phyloP scores from a whole-genome alignment of 30 jellyfish, hydroid and myxozoan species.

The Cassiopea andromeda region DNA sequence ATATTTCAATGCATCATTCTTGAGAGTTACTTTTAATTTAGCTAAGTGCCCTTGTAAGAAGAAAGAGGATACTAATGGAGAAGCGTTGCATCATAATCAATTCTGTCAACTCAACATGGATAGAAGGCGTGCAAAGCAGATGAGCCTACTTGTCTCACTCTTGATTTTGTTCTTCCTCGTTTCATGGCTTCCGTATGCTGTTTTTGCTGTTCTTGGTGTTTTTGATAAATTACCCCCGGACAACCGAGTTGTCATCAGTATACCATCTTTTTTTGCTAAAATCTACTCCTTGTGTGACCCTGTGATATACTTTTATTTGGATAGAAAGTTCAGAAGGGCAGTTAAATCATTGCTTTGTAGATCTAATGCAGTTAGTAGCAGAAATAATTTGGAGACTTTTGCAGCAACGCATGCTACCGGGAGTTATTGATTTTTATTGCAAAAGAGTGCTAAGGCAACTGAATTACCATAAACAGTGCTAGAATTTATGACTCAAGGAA shows the following conservation, averaged over 20 bases:
- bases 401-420: too few relatives aligned
- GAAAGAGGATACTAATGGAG: not conserved
- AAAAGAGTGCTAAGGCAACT: too few relatives aligned
- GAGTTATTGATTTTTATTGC: too few relatives aligned
- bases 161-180: slow-evolving; percentile 13
- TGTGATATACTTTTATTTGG: slow-evolving; percentile 29
- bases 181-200: slow-evolving; percentile 71
- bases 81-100: not conserved
- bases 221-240: not conserved
- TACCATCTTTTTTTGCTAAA: slow-evolving; percentile 61
- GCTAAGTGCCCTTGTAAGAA: slow-evolving; percentile 14
- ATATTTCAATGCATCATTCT: not conserved
- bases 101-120: slow-evolving; percentile 21
- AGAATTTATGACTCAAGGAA: too few relatives aligned
- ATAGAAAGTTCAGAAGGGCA: slow-evolving; percentile 25
- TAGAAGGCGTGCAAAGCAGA: slow-evolving; percentile 13
- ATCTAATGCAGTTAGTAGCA: not conserved
- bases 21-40: slow-evolving; percentile 7
- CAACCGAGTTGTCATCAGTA: slow-evolving; percentile 9
- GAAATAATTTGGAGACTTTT: too few relatives aligned
- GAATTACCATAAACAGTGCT: too few relatives aligned
- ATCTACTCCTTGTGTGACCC: slow-evolving; percentile 58
- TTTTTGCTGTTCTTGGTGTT: slow-evolving; percentile 23
- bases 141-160: slow-evolving; percentile 8
- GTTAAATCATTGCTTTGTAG: not conserved